phyloP scores from a whole-genome alignment of 2,113 vertebrate genomes.

The Podarcis muralis region DNA sequence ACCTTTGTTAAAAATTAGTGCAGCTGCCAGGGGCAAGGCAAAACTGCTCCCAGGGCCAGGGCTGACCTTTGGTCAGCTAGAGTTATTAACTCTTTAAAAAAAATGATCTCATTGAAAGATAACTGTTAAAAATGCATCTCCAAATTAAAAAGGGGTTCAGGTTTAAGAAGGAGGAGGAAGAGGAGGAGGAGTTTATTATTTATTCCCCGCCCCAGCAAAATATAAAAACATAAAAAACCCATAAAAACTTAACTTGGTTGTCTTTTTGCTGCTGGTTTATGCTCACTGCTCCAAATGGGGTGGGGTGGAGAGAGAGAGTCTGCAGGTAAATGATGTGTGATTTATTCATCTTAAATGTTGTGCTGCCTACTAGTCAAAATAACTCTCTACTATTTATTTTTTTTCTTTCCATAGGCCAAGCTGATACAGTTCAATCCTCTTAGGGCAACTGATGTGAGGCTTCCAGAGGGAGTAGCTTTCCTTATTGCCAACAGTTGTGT shows the following conservation, averaged over 20 bases:
- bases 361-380: conserved; percentile 57
- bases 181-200: too few relatives aligned
- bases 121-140: conserved; percentile 50
- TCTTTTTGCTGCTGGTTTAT: not conserved
- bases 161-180: not conserved
- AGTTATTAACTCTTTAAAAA: conserved; percentile 49
- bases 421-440: conserved; percentile 95
- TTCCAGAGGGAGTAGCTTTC: conserved; percentile 89
- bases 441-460: conserved; percentile 88
- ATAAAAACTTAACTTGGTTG: too few relatives aligned
- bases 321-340: conserved; percentile 58
- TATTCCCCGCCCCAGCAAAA: too few relatives aligned
- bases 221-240: too few relatives aligned
- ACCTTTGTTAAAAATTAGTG: not conserved
- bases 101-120: conserved; percentile 56
- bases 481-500: conserved; percentile 96
- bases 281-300: conserved; percentile 44
- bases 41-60: not conserved
- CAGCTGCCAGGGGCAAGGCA: not conserved
- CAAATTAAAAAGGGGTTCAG: conserved; percentile 27
- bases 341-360: conserved; percentile 58
- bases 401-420: conserved; percentile 86
- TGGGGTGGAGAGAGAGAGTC: conserved; percentile 10
- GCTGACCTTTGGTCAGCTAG: conserved; percentile 18
- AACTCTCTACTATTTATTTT: conserved; percentile 60